Evolutionary conservation across 2,113 vertebrate species (phyloP).

Genomic region (Dasyprocta punctata): DNA sequence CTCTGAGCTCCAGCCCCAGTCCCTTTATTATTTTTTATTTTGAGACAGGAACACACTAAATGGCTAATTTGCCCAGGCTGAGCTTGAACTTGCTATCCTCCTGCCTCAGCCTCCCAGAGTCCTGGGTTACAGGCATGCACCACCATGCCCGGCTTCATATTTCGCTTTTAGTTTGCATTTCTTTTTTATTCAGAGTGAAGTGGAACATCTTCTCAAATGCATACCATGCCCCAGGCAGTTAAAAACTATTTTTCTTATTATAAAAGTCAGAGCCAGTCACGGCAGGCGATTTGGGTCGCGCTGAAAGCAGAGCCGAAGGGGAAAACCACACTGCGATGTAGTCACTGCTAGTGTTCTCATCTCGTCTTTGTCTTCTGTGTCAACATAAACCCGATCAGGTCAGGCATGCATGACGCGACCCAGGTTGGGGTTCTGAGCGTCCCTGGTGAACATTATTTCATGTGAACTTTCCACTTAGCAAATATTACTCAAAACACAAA

Average conservation of each 20-base stretch:
- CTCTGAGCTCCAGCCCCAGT: background rate
- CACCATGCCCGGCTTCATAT: background rate
- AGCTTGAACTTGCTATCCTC: background rate
- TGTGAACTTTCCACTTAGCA: background rate
- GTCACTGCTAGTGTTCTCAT: background rate
- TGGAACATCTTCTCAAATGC: background rate
- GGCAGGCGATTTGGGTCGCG: background rate
- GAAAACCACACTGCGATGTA: background rate
- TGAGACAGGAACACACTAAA: background rate
- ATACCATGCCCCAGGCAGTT: background rate
- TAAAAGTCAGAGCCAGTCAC: background rate
- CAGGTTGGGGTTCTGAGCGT: background rate
- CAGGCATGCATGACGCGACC: accelerated
- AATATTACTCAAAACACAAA: background rate
- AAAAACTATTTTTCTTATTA: background rate
- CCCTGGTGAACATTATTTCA: background rate
- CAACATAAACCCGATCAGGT: background rate
- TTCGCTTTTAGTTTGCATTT: background rate
- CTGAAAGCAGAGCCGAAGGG: background rate
- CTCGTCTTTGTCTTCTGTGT: background rate
- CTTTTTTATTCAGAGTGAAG: background rate
- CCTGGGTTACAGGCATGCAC: background rate
- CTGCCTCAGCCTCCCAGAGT: background rate
- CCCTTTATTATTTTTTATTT: background rate
- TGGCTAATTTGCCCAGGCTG: background rate